Conservation (phyloP, 2,888 invertebrate species). For the Bursaphelenchus okinawaensis region DNA sequence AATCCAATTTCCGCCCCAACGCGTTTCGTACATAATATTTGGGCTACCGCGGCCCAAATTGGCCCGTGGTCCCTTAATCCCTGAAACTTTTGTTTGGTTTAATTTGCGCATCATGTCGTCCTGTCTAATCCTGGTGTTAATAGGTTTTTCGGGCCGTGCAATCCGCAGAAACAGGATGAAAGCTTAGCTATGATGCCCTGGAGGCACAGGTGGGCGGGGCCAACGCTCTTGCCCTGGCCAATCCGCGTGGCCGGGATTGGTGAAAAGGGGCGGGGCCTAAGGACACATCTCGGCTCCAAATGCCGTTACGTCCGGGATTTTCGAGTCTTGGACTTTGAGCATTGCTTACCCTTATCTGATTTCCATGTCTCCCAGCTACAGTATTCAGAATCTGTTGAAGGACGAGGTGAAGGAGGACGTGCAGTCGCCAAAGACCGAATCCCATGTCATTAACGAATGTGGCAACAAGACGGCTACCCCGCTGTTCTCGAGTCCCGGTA, state of each 20-base stretch:
- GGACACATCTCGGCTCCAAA: background rate
- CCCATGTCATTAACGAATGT: background rate
- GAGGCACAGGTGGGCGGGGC: background rate
- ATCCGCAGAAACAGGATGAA: background rate
- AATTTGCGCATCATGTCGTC: background rate
- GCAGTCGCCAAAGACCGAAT: background rate
- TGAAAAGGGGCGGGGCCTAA: background rate
- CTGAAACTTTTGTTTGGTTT: background rate
- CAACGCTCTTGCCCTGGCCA: background rate
- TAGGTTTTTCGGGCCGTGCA: background rate
- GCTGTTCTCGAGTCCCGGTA: background rate
- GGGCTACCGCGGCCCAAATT: background rate
- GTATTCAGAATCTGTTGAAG: background rate
- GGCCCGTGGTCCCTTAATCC: background rate
- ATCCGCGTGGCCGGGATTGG: background rate
- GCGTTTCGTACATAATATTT: too few relatives aligned
- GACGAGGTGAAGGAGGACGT: background rate
- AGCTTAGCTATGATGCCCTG: background rate
- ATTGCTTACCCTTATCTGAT: background rate
- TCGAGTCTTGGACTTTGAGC: background rate
- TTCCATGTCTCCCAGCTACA: background rate
- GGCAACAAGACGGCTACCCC: background rate
- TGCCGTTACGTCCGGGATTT: background rate
- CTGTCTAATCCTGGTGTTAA: background rate
- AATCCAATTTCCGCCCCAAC: background rate